Conservation (phyloP, 2,888 invertebrate genomes). For the Calephelis perditalis region DNA sequence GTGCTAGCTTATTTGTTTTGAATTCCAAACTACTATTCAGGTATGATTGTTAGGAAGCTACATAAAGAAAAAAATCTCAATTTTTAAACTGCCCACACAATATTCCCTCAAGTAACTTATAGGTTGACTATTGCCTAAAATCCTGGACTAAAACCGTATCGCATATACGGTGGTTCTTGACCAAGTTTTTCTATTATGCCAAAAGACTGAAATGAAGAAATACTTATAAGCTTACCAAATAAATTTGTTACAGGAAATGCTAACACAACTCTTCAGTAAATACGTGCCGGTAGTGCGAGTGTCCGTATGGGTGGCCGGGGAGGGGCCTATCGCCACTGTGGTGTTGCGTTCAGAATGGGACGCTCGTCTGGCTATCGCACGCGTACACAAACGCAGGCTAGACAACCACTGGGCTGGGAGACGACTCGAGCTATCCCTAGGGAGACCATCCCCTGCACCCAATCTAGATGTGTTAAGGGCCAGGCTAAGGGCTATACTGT, state of each 20-base stretch:
- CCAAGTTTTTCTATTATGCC: no score
- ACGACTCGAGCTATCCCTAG: constrained; percentile 86
- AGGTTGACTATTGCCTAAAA: no score
- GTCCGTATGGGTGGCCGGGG: constrained; percentile 58
- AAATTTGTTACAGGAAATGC: constrained; percentile 49
- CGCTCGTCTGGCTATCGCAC: constrained; percentile 86
- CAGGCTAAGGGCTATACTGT: constrained; percentile 84
- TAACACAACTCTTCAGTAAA: constrained; percentile 58
- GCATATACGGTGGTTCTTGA: no score
- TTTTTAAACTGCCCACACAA: no score
- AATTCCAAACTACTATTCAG: no score
- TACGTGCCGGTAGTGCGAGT: constrained; percentile 58
- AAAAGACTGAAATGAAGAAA: not conserved
- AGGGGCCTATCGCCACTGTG: constrained; percentile 82
- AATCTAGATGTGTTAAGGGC: constrained; percentile 81
- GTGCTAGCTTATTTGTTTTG: no score
- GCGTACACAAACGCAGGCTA: constrained; percentile 89
- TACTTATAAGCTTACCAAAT: not conserved
- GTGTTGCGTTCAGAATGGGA: constrained; percentile 84
- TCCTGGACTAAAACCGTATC: no score
- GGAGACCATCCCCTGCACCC: constrained; percentile 78
- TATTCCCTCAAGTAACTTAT: no score
- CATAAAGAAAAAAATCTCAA: no score
- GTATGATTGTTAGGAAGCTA: no score
- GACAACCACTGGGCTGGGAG: constrained; percentile 81